Evolutionary conservation across 2,888 invertebrate species (phyloP).

Genomic region (Neoscelio sp.): DNA sequence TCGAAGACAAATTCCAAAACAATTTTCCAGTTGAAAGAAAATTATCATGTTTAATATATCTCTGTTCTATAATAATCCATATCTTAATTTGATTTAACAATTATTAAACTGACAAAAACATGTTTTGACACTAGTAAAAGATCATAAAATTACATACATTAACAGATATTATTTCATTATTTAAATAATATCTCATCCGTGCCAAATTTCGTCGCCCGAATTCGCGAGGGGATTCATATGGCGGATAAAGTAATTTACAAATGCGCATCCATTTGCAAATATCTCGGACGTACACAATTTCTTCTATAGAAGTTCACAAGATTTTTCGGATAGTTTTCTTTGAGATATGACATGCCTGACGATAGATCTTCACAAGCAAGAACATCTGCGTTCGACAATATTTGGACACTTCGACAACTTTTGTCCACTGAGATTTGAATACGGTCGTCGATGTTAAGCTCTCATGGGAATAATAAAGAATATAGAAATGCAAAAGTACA

Average conservation of each 20-base stretch:
- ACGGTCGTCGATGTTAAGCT: slow-evolving; percentile 71
- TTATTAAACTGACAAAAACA: too few species aligned
- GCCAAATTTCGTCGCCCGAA: too few species aligned
- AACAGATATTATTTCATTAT: too few species aligned
- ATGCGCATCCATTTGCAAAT: slow-evolving; percentile 31
- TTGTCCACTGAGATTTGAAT: slow-evolving; percentile 81
- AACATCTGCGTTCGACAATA: slow-evolving; percentile 82
- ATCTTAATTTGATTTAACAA: too few species aligned
- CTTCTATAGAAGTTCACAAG: slow-evolving; percentile 42
- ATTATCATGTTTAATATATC: too few species aligned
- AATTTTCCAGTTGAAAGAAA: too few species aligned
- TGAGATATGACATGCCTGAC: slow-evolving; percentile 51
- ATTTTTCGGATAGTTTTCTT: slow-evolving; percentile 58
- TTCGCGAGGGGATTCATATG: background rate
- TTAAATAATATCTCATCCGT: too few species aligned
- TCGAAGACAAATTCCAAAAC: too few species aligned
- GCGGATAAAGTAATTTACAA: slow-evolving; percentile 35
- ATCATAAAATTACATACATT: background rate
- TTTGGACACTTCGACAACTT: slow-evolving; percentile 81
- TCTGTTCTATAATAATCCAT: too few species aligned
- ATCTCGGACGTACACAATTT: slow-evolving; percentile 27
- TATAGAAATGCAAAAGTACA: slow-evolving; percentile 76
- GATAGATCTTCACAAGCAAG: slow-evolving; percentile 57
- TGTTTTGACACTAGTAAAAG: too few species aligned
- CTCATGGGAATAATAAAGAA: slow-evolving; percentile 78